A percentile compares a stretch with the other conserved stretches of the same genome.
phyloP scores from a whole-genome alignment of 2,797 vertebrate genomes.

The Mionectes olivaceus region DNA sequence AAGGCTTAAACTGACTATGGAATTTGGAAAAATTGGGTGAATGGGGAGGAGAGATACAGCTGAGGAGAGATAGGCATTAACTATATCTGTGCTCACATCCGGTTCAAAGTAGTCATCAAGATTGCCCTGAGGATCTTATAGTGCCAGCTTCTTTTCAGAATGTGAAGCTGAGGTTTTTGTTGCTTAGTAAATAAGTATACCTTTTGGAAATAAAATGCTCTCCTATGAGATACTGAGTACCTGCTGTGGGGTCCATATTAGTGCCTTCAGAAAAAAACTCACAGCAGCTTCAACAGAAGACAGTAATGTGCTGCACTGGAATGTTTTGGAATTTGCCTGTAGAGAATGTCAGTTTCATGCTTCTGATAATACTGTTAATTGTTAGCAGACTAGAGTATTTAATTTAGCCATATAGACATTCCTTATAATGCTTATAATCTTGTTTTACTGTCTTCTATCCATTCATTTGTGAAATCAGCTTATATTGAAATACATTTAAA shows the following conservation, averaged over 20 bases:
- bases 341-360: not conserved
- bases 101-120: not conserved
- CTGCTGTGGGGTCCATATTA: not conserved
- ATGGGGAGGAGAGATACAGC: not conserved
- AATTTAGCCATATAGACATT: not conserved
- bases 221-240: not conserved
- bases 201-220: not conserved
- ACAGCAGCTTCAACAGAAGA: not conserved
- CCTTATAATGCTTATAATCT: not conserved
- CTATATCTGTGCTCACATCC: rapidly evolving
- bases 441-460: not conserved
- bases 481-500: not conserved
- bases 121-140: not conserved
- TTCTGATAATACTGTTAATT: not conserved
- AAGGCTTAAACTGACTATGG: not conserved
- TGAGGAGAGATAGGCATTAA: not conserved
- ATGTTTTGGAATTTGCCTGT: not conserved
- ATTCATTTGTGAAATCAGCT: not conserved
- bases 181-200: not conserved
- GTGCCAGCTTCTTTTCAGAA: not conserved
- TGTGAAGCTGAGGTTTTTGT: not conserved
- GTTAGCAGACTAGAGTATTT: not conserved
- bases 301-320: not conserved
- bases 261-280: rapidly evolving
- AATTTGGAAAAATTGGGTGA: not conserved